phyloP scores from a whole-genome alignment of 2,888 invertebrate species.

The Tromatobia lineatoria region DNA sequence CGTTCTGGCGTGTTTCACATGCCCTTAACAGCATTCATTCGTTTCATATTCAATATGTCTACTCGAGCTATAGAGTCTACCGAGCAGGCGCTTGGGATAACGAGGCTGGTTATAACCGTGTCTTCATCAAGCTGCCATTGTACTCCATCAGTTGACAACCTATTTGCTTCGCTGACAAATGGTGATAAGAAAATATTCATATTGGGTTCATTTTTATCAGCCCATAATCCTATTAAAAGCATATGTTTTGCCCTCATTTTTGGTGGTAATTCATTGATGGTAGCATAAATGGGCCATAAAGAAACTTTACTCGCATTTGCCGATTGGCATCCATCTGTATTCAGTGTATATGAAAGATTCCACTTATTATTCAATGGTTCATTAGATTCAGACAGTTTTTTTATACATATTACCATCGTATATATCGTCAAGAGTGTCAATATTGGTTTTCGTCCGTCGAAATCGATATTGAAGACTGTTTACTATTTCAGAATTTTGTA shows the following conservation, averaged over 20 bases:
- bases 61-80: slow-evolving; percentile 57
- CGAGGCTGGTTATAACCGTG: slow-evolving; percentile 42
- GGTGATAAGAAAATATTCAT: slow-evolving; percentile 62
- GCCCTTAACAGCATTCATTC: slow-evolving; percentile 52
- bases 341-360: slow-evolving; percentile 48
- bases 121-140: slow-evolving; percentile 47
- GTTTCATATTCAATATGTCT: slow-evolving; percentile 57
- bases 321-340: slow-evolving; percentile 66
- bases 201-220: slow-evolving; percentile 60
- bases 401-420: slow-evolving; percentile 36
- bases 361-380: background rate
- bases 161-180: slow-evolving; percentile 66
- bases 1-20: too few species aligned
- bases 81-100: slow-evolving; percentile 52
- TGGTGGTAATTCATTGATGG: slow-evolving; percentile 66
- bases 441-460: background rate
- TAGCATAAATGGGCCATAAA: slow-evolving; percentile 64
- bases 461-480: slow-evolving; percentile 26
- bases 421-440: slow-evolving; percentile 16
- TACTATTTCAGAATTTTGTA: background rate
- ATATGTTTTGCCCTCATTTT: slow-evolving; percentile 59
- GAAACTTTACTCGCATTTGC: slow-evolving; percentile 42
- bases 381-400: background rate
- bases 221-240: slow-evolving; percentile 65
- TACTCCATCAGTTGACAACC: slow-evolving; percentile 55